Evolutionary conservation across 2,888 invertebrate species (phyloP), one percentile per base, ranked within the genome.

Genomic region (Enchytraeus crypticus): DNA sequence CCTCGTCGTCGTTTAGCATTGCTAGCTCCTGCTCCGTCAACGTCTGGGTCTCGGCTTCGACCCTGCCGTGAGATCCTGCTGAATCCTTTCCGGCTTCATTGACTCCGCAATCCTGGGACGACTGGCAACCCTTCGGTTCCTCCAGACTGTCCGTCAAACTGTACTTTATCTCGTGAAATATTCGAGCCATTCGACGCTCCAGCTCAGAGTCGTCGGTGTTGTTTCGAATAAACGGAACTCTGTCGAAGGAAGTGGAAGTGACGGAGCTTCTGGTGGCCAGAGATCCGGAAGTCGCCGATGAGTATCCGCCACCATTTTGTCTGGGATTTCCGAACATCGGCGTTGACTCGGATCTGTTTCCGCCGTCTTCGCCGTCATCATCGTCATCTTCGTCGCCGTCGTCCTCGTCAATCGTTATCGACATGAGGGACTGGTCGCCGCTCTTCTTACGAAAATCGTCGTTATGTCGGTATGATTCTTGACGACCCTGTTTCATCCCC

Each of bases 181-280:
- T 63, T 23, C 60, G 33, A 14, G 66, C 67, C 30, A 67, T 64
- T 11, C 66, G 60, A 21, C 66, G 27, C 55, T 66, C 67, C 27
- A 67, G 63, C 53, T 67, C 67, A n/a, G 67, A 67, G 53, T 67
- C 67, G 53, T 66, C 67, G 8, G 66, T 66, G 51, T 66, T 67
- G 57, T 67, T 65, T 26, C 66, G 38, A 21, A 53, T 51, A 5
- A 66, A 53, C 18, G 66, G 61, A 14, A 63, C 61, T n/a, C 67
- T 29, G 18, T 29, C 57, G 5, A 8, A 11, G 49, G 21, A 8
- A 23, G 8, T 47, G 11, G 18, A 8, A 38, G 18, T 38, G n/a
- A n/a, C n/a, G n/a, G n/a, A n/a, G n/a, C n/a, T n/a, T 8, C 49
- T 8, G 5, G 21, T 23, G 14, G 21, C 21, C 18, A n/a, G 43